phyloP scores from a whole-genome alignment of 2,888 invertebrate genomes.

The Leptopilina myrica region DNA sequence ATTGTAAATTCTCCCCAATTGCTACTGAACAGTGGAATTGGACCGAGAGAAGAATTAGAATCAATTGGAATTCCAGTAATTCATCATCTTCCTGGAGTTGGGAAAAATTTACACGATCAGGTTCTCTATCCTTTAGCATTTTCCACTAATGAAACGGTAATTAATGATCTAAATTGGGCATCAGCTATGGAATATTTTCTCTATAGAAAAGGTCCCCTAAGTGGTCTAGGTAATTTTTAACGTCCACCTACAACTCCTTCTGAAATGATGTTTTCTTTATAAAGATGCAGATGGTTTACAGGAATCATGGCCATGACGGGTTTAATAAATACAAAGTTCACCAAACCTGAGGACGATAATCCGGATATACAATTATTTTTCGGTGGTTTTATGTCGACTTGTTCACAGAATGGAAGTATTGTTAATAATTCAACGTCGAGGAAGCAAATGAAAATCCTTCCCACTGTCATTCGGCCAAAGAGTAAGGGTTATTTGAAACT shows the following conservation, averaged over 20 bases:
- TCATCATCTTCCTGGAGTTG: slow-evolving; percentile 86
- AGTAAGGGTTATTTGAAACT: neutral
- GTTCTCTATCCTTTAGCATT: slow-evolving; percentile 88
- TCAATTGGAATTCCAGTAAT: slow-evolving; percentile 81
- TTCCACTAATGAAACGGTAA: slow-evolving; percentile 89
- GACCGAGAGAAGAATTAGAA: slow-evolving; percentile 84
- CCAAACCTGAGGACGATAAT: slow-evolving; percentile 79
- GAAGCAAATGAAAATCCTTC: slow-evolving; percentile 91
- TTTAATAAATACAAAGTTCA: slow-evolving; percentile 85
- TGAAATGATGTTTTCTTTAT: too few species aligned
- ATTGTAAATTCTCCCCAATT: slow-evolving; percentile 96
- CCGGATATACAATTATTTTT: slow-evolving; percentile 85
- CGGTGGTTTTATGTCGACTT: slow-evolving; percentile 81
- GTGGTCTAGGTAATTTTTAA: slow-evolving; percentile 84
- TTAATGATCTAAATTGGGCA: slow-evolving; percentile 91
- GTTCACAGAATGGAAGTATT: slow-evolving; percentile 73
- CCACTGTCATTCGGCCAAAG: slow-evolving; percentile 65
- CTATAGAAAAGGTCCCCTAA: slow-evolving; percentile 92
- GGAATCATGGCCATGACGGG: neutral
- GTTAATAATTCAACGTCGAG: slow-evolving; percentile 66
- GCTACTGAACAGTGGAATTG: slow-evolving; percentile 92
- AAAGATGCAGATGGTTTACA: neutral
- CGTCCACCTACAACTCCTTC: too few species aligned
- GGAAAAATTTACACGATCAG: slow-evolving; percentile 79
- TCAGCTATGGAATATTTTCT: slow-evolving; percentile 93